Conservation (phyloP, 2,113 vertebrate species). For the Gymnobelideus leadbeateri region DNA sequence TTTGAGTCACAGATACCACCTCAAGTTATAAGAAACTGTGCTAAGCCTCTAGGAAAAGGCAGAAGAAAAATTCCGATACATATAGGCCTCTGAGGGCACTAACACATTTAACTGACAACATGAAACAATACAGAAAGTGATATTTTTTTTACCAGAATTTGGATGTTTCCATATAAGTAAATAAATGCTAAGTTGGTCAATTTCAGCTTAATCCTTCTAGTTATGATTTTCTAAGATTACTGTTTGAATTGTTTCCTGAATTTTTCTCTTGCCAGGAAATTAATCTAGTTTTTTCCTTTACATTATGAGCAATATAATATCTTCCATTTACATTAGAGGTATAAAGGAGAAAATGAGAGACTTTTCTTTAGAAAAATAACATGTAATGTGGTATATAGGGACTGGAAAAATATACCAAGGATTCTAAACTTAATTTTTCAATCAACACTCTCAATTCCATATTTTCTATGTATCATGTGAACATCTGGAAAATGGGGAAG, state of each 20-base stretch:
- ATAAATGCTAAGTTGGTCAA: not conserved
- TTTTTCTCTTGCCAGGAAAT: not conserved
- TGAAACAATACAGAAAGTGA: not conserved
- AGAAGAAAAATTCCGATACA: not conserved
- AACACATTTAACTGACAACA: not conserved
- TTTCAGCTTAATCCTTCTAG: not conserved
- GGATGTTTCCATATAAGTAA: not conserved
- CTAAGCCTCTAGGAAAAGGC: not conserved
- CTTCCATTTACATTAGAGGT: not conserved
- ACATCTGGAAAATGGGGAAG: not conserved
- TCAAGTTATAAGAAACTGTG: not conserved
- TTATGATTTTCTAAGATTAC: not conserved
- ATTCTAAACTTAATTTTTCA: not conserved
- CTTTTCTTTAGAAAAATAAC: conserved; percentile 16
- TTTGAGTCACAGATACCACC: not conserved
- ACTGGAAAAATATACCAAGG: not conserved
- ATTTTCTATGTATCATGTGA: not conserved
- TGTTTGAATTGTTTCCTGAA: not conserved
- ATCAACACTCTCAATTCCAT: not conserved
- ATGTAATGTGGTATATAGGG: not conserved
- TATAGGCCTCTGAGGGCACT: not conserved
- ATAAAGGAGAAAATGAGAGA: conserved; percentile 16
- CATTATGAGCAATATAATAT: not conserved
- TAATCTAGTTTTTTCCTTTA: not conserved
- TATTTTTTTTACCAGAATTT: not conserved